Base-by-base conservation (phyloP, 2,888 invertebrate genomes). In the Mimachlamys varia region DNA sequence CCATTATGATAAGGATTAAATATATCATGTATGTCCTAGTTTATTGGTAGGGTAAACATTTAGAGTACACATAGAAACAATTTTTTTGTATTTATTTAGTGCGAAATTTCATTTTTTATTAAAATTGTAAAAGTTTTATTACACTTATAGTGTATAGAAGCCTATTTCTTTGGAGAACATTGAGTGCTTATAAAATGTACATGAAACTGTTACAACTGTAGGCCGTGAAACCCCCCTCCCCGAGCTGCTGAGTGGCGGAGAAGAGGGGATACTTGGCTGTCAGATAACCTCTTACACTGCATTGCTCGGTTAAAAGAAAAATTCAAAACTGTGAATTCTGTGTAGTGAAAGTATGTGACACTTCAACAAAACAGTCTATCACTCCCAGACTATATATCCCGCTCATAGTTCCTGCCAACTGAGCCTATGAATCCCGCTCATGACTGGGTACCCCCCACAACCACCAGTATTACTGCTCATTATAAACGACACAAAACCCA, bases 281-380 rank as follows among this genome's bases (percentile, higher is more conserved):
- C 27, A 76, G 76, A 76, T 76, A 76, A 76, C 76, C 76, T 76
- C 22, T 76, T 76, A 76, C 76, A 76, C 76, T 76, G 76, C 12
- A 76, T 10, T 33, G 27, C 76, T 76, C 15, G 33, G 76, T 76
- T 76, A 27, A 76, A 76, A 76, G 76, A 76, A 76, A 76, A 76
- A 10, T 76, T 76, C 76, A 76, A 76, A 76, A 76, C 76, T 76
- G 76, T 76, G 76, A 76, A 76, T 76, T 76, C 76, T 12, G 76
- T 27, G 27, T 27, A 76, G 27, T 76, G 12, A 76, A 76, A 22
- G 76, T 33, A 76, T 76, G 76, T 76, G 76, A 76, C 76, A 76
- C 76, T 76, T 76, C 76, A 76, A 33, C 76, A 76, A 12, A 76
- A 76, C 76, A 76, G 76, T 76, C 27, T 76, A 33, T 76, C 76